Evolutionary conservation across 2,888 invertebrate species (phyloP).

Genomic region (Leptinotarsa peninsularis): DNA sequence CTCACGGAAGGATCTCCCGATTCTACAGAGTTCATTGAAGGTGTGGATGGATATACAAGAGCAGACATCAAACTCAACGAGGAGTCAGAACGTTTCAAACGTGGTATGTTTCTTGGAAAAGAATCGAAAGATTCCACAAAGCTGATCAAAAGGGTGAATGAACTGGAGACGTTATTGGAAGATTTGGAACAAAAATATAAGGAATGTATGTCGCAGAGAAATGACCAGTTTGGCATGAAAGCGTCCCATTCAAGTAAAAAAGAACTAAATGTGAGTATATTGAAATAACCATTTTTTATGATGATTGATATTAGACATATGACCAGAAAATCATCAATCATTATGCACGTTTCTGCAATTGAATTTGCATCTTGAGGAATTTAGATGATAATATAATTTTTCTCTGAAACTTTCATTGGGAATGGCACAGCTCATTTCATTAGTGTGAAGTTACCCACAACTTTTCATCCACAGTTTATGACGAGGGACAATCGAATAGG

Average conservation of each 20-base stretch:
- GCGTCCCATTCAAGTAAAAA: neutral
- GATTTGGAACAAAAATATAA: neutral
- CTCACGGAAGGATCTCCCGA: too few relatives aligned
- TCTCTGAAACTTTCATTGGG: too few relatives aligned
- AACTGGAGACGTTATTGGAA: neutral
- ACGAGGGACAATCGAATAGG: too few relatives aligned
- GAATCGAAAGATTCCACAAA: neutral
- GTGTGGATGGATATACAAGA: too few relatives aligned
- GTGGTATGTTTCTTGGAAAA: neutral
- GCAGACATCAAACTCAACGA: neutral
- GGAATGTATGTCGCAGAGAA: neutral
- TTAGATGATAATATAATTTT: too few relatives aligned
- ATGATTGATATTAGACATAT: neutral
- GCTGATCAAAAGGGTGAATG: neutral
- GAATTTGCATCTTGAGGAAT: too few relatives aligned
- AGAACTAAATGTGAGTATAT: neutral
- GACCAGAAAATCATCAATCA: too few relatives aligned
- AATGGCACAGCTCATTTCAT: too few relatives aligned
- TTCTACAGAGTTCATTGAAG: too few relatives aligned
- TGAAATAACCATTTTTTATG: neutral
- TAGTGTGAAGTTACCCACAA: too few relatives aligned
- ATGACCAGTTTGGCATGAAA: neutral
- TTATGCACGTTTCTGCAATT: too few relatives aligned
- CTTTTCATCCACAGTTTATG: too few relatives aligned
- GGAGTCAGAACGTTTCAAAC: neutral